A percentile compares a stretch with the other conserved stretches of the same genome.
phyloP scores from a whole-genome alignment of 2,113 vertebrate genomes.

The Ifrita kowaldi region DNA sequence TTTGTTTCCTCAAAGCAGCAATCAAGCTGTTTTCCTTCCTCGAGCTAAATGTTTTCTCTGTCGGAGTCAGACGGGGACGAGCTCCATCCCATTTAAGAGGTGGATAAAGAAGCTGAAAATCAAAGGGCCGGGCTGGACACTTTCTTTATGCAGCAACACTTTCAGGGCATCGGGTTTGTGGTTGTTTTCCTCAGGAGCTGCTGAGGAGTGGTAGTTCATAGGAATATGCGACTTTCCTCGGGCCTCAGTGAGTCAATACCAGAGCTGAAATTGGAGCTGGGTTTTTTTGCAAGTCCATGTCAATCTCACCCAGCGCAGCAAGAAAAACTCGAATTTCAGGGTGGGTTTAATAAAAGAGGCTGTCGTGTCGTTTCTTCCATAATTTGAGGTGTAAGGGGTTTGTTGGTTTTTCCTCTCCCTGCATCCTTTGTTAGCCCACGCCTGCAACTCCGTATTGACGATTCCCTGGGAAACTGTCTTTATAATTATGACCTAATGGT shows the following conservation, averaged over 20 bases:
- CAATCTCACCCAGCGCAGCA: not conserved
- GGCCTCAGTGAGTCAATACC: not conserved
- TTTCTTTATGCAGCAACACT: not conserved
- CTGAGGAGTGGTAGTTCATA: not conserved
- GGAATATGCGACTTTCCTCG: not conserved
- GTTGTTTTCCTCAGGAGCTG: not conserved
- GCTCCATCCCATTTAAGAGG: not conserved
- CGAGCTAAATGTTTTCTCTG: not conserved
- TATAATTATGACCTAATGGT: not conserved
- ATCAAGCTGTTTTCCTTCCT: not conserved
- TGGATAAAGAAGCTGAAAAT: not conserved
- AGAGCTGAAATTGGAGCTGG: not conserved
- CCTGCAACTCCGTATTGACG: not conserved
- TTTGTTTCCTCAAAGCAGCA: not conserved
- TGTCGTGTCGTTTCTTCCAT: not conserved
- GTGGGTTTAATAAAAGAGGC: conserved; percentile 6
- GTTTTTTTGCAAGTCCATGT: not conserved
- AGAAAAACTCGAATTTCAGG: not conserved
- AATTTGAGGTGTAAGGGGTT: not conserved
- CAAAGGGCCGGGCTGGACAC: not conserved
- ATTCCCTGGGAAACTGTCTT: not conserved
- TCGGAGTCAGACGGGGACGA: not conserved
- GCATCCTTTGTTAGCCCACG: not conserved
- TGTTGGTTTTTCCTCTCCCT: not conserved
- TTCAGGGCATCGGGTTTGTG: not conserved